Evolutionary conservation across 2,888 invertebrate genomes (phyloP).

Genomic region (Plebejus argus): DNA sequence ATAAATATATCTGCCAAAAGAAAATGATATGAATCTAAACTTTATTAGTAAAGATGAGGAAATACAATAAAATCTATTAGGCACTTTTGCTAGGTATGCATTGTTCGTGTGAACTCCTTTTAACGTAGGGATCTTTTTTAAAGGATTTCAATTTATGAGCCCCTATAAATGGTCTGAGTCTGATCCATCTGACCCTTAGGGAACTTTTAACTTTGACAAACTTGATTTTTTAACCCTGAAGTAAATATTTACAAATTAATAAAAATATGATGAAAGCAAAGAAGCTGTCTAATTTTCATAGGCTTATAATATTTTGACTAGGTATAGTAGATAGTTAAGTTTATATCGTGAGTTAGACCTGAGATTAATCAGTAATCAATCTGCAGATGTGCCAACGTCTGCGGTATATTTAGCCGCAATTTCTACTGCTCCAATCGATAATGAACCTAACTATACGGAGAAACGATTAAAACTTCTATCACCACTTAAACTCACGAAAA

Average conservation of each 20-base stretch:
- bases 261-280: not conserved
- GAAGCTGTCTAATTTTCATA: not conserved
- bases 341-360: conserved; percentile 41
- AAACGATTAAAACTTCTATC: conserved; percentile 45
- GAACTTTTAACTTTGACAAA: not conserved
- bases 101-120: too few species aligned
- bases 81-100: too few species aligned
- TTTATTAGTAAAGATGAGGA: too few species aligned
- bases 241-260: not conserved
- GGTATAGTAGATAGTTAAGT: not conserved
- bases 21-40: too few species aligned
- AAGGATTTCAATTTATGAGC: too few species aligned
- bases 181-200: not conserved
- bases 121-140: too few species aligned
- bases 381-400: conserved; percentile 68
- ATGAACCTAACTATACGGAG: conserved; percentile 51
- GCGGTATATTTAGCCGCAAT: conserved; percentile 72
- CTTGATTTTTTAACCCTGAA: not conserved
- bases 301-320: not conserved
- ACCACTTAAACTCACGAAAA: conserved; percentile 52
- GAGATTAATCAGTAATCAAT: conserved; percentile 77
- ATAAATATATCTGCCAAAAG: not conserved
- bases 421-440: conserved; percentile 55
- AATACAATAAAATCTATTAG: too few species aligned
- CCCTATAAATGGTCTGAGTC: not conserved